phyloP scores from a whole-genome alignment of 2,888 invertebrate genomes.

The Colostygia pectinataria region DNA sequence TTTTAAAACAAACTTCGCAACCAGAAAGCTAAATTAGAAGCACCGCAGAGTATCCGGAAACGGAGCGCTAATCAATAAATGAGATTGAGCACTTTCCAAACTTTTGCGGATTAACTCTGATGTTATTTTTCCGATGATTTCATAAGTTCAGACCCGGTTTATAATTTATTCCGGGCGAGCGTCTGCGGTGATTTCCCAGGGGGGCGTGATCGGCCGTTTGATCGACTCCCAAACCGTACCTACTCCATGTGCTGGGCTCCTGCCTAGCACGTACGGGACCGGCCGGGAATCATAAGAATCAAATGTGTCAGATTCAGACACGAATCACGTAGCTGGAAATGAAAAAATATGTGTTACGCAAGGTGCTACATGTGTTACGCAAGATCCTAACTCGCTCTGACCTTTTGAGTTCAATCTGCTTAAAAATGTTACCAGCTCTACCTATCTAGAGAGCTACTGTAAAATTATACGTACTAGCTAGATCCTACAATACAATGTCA shows the following conservation, averaged over 20 bases:
- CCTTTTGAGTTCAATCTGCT: not conserved
- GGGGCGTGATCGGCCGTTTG: constrained; percentile 11
- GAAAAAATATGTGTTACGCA: constrained; percentile 28
- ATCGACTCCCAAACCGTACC: constrained; percentile 8
- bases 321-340: constrained; percentile 20
- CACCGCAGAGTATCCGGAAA: constrained; percentile 20
- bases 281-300: not conserved
- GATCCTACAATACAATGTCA: too few relatives aligned
- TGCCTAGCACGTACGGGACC: constrained; percentile 1
- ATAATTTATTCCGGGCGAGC: constrained; percentile 35
- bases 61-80: constrained; percentile 23
- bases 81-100: constrained; percentile 24
- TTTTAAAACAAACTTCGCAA: constrained; percentile 16
- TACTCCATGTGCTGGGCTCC: constrained; percentile 4
- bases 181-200: constrained; percentile 36
- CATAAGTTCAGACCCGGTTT: constrained; percentile 7
- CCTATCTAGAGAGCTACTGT: too few relatives aligned
- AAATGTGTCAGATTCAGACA: constrained; percentile 17
- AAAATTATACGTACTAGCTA: too few relatives aligned
- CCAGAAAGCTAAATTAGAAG: constrained; percentile 19
- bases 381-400: constrained; percentile 6
- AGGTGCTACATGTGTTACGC: constrained; percentile 8
- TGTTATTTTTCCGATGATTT: constrained; percentile 23
- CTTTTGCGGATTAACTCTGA: constrained; percentile 14
- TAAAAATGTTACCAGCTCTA: too few relatives aligned